phyloP scores from a whole-genome alignment of 2,888 invertebrate species.

The Drosophila kanekoi region DNA sequence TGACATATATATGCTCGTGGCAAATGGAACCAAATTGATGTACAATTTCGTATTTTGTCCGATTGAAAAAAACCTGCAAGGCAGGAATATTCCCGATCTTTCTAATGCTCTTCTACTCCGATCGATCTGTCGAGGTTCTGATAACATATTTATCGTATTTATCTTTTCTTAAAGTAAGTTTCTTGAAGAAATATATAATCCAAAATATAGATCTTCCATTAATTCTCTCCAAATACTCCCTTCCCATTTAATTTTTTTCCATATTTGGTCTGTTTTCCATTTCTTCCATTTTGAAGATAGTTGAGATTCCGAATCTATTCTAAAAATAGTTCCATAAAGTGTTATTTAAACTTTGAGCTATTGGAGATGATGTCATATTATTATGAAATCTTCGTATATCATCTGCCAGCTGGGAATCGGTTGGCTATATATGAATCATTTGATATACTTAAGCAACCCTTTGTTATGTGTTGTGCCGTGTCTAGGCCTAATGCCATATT shows the following conservation, averaged over 20 bases:
- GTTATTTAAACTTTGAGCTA: too few relatives aligned
- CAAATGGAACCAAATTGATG: not conserved
- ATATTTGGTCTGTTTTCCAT: too few relatives aligned
- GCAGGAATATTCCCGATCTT: not conserved
- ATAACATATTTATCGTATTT: too few relatives aligned
- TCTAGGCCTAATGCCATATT: constrained; percentile 37
- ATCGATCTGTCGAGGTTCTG: too few relatives aligned
- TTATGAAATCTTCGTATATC: not conserved
- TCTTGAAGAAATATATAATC: not conserved
- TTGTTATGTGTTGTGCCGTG: constrained; percentile 52
- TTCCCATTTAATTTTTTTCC: too few relatives aligned
- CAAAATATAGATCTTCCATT: not conserved
- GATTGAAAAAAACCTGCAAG: not conserved
- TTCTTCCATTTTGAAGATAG: not conserved
- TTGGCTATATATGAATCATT: constrained; percentile 29
- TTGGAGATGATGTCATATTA: not conserved
- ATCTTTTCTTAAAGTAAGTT: not conserved
- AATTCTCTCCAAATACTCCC: too few relatives aligned
- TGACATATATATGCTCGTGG: too few relatives aligned
- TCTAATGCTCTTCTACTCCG: not conserved
- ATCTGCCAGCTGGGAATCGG: constrained; percentile 25
- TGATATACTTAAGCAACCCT: constrained; percentile 36
- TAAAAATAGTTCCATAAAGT: not conserved
- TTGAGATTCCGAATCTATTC: not conserved
- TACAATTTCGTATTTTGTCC: not conserved